These are phyloP conservation scores for Drosophila sproati DNA, from an alignment of 1,140 invertebrate genomes.

Conservation along the genomic window DNA sequence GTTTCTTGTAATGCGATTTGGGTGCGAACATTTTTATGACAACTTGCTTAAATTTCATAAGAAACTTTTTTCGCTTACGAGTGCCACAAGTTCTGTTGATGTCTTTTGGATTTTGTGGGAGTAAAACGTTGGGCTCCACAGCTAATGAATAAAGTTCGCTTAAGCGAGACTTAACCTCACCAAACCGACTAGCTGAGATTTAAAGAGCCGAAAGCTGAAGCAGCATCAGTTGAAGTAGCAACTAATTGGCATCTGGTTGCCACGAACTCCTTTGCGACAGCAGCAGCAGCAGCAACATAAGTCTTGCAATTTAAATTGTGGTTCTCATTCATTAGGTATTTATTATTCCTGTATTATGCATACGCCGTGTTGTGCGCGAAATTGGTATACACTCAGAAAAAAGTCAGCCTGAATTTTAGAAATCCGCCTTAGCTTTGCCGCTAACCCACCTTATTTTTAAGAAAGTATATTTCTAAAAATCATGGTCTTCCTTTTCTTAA, in stretches of 20 bases:
- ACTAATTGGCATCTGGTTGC: constrained; percentile 39
- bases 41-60: constrained; percentile 80
- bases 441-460: too few species aligned
- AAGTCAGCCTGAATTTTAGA: too few species aligned
- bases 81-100: constrained; percentile 41
- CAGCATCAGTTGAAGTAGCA: constrained; percentile 3
- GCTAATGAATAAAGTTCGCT: constrained; percentile 77
- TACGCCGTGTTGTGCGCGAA: constrained; percentile 18
- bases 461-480: too few species aligned
- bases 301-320: constrained; percentile 3
- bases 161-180: constrained; percentile 46
- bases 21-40: constrained; percentile 78
- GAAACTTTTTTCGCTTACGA: constrained; percentile 71
- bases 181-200: constrained; percentile 8
- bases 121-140: constrained; percentile 28
- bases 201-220: constrained; percentile 1
- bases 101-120: constrained; percentile 8
- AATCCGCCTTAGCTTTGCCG: too few species aligned
- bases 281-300: constrained; percentile 6
- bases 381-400: too few species aligned
- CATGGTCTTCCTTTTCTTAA: too few species aligned
- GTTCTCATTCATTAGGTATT: background rate
- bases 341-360: constrained; percentile 38
- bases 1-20: constrained; percentile 57
- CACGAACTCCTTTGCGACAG: background rate